Evolutionary conservation across 2,888 invertebrate genomes (phyloP).

Genomic region (Dysmachus trigonus): DNA sequence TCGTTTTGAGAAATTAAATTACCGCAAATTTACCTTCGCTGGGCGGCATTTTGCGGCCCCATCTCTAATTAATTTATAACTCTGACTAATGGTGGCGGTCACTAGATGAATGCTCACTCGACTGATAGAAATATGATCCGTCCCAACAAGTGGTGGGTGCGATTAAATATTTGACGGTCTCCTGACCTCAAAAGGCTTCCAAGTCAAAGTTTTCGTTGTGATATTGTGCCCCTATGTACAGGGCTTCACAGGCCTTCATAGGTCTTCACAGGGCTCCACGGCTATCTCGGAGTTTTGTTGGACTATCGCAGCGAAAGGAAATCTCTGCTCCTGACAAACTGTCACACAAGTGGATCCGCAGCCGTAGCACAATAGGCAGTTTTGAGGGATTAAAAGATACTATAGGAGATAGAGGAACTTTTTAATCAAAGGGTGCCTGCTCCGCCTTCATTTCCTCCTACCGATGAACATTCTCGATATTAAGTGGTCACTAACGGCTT

Average conservation of each 20-base stretch:
- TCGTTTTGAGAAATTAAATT: background rate
- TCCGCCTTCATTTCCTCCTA: background rate
- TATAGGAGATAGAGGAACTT: background rate
- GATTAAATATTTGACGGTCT: background rate
- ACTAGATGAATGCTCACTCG: background rate
- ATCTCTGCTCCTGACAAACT: constrained; percentile 17
- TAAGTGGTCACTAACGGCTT: constrained; percentile 1
- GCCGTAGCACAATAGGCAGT: background rate
- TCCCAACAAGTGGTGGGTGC: background rate
- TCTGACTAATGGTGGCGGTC: background rate
- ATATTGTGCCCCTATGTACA: background rate
- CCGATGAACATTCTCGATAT: background rate
- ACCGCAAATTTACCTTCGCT: background rate
- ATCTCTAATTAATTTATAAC: constrained; percentile 7
- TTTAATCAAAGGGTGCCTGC: background rate
- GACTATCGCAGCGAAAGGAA: background rate
- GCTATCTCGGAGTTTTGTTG: background rate
- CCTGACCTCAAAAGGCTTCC: background rate
- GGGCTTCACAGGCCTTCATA: too few species aligned
- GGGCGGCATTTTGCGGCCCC: background rate
- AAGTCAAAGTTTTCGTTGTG: constrained; percentile 7
- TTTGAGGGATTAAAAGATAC: background rate
- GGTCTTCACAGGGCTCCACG: background rate
- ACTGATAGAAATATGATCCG: background rate
- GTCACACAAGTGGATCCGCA: background rate